phyloP scores from a whole-genome alignment of 2,888 invertebrate genomes.

The Clivina fossor region DNA sequence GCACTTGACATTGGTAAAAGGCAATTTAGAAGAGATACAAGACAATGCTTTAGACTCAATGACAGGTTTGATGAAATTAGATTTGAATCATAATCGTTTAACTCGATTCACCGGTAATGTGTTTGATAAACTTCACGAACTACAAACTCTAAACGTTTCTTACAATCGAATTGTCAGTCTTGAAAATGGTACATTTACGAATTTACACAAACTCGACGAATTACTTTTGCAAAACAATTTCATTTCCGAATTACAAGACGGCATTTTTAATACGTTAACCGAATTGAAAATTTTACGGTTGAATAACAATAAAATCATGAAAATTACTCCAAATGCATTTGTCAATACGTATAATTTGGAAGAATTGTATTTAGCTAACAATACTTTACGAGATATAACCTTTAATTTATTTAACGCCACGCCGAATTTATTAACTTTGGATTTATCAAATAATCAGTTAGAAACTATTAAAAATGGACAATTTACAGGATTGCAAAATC shows the following conservation, averaged over 20 bases:
- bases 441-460: conserved; percentile 21
- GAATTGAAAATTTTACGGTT: conserved; percentile 12
- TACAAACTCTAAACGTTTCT: conserved; percentile 16
- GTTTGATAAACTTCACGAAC: conserved; percentile 12
- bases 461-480: conserved; percentile 8
- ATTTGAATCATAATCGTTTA: conserved; percentile 20
- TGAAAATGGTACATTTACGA: background rate
- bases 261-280: background rate
- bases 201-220: conserved; percentile 10
- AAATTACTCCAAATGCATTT: conserved; percentile 2
- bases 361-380: conserved; percentile 17
- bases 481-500: conserved; percentile 9
- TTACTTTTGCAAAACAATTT: conserved; percentile 10
- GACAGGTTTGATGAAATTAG: conserved; percentile 7
- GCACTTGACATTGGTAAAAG: conserved; percentile 2
- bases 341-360: background rate
- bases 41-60: conserved; percentile 2
- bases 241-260: background rate
- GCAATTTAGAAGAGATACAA: conserved; percentile 4
- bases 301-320: conserved; percentile 8
- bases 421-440: conserved; percentile 17
- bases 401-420: conserved; percentile 2
- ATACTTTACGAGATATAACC: conserved; percentile 9
- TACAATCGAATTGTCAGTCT: conserved; percentile 12
- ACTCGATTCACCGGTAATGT: conserved; percentile 2